phyloP scores from a whole-genome alignment of 35 echinoderm and acorn worm genomes.

The Diadema setosum region DNA sequence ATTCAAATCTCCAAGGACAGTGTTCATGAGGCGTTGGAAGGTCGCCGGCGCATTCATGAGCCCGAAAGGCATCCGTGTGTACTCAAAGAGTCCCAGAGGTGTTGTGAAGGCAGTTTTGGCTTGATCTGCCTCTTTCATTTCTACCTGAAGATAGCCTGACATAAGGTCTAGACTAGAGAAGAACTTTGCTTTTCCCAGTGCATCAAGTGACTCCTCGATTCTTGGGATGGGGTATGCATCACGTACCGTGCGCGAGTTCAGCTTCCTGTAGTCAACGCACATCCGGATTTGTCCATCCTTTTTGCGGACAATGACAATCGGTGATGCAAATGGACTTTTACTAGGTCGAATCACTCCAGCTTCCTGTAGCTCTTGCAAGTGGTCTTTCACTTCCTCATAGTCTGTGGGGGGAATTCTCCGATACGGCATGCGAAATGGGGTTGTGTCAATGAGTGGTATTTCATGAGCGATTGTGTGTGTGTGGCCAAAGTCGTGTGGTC shows the following conservation, averaged over 20 bases:
- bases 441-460: conserved; percentile 25
- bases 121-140: neutral
- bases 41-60: no score
- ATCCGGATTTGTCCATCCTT: conserved; percentile 34
- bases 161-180: conserved; percentile 46
- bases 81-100: conserved; percentile 48
- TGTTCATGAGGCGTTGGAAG: no score
- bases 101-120: conserved; percentile 32
- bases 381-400: conserved; percentile 21
- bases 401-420: conserved; percentile 34
- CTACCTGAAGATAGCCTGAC: conserved; percentile 38
- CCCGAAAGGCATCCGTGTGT: no score
- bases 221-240: conserved; percentile 53
- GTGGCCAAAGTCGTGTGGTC: conserved; percentile 28
- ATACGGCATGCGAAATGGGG: conserved; percentile 28
- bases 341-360: neutral
- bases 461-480: neutral
- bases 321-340: conserved; percentile 22
- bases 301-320: no score
- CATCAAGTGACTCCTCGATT: no score
- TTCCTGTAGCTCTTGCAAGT: conserved; percentile 12
- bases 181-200: no score
- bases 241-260: conserved; percentile 24
- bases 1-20: no score
- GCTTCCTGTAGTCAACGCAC: conserved; percentile 60